Conservation (phyloP, 2,888 invertebrate genomes). For the Nephrocerus scutellatus region DNA sequence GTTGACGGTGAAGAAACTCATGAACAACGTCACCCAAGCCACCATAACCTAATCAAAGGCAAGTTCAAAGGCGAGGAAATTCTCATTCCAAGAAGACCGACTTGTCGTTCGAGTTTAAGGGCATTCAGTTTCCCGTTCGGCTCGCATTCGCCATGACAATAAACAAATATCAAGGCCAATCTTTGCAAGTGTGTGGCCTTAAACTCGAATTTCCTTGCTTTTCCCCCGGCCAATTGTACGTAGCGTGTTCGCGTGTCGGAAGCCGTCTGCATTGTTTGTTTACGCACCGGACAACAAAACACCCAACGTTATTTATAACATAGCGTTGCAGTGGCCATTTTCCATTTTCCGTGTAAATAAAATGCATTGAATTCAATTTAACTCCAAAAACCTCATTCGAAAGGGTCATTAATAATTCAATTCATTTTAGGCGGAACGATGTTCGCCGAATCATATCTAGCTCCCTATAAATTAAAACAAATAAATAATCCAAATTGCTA, state of each 20-base stretch:
- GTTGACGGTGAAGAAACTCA: conserved; percentile 25
- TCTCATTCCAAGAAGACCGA: conserved; percentile 30
- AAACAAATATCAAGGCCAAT: no score
- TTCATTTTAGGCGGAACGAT: no score
- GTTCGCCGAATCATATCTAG: no score
- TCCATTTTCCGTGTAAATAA: no score
- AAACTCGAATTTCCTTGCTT: conserved; percentile 23
- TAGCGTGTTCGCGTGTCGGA: conserved; percentile 7
- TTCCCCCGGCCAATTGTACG: conserved; percentile 4
- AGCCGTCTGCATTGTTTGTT: conserved; percentile 9
- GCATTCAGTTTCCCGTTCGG: conserved; percentile 32
- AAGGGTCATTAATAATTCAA: no score
- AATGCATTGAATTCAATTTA: no score
- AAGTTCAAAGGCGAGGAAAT: conserved; percentile 22
- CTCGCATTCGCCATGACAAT: no score
- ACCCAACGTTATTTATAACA: conserved; percentile 1
- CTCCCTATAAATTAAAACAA: no score
- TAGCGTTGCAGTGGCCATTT: no score
- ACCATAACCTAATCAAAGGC: conserved; percentile 22
- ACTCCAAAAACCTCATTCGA: no score
- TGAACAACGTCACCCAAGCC: conserved; percentile 27
- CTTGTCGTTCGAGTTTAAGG: conserved; percentile 32
- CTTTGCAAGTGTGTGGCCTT: conserved; percentile 27
- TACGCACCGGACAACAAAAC: conserved; percentile 5
- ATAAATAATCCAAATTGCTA: no score